Evolutionary conservation across 2,113 vertebrate species (phyloP).

Genomic region (Leptosomus discolor): DNA sequence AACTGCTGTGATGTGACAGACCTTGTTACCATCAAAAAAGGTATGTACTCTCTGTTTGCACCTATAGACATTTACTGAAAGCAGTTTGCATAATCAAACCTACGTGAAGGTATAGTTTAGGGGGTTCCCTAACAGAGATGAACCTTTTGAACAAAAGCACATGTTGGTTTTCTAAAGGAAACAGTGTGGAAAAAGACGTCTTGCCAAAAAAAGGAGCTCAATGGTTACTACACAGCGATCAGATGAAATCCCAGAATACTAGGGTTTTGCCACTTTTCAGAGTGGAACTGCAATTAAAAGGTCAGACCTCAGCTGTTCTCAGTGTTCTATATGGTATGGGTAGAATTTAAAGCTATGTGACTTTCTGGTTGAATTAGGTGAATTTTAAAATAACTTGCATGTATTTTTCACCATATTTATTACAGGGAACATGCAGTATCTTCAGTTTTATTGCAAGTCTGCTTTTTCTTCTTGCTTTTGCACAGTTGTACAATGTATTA

Average conservation of each 20-base stretch:
- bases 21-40: background rate
- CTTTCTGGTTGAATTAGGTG: background rate
- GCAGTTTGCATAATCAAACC: background rate
- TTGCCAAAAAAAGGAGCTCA: background rate
- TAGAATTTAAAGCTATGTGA: background rate
- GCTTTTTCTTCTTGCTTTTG: background rate
- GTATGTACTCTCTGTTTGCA: background rate
- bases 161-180: background rate
- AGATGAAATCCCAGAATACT: background rate
- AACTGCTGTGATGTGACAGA: background rate
- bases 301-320: background rate
- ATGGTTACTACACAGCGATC: background rate
- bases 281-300: background rate
- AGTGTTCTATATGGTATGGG: background rate
- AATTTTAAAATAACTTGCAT: background rate
- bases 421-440: background rate
- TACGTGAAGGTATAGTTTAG: background rate
- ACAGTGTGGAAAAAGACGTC: background rate
- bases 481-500: background rate
- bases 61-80: background rate
- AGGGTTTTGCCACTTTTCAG: background rate
- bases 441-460: background rate
- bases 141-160: background rate
- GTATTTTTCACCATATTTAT: background rate
- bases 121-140: background rate